Evolutionary conservation across 2,113 vertebrate genomes (phyloP).

Genomic region (Clarias gariepinus): DNA sequence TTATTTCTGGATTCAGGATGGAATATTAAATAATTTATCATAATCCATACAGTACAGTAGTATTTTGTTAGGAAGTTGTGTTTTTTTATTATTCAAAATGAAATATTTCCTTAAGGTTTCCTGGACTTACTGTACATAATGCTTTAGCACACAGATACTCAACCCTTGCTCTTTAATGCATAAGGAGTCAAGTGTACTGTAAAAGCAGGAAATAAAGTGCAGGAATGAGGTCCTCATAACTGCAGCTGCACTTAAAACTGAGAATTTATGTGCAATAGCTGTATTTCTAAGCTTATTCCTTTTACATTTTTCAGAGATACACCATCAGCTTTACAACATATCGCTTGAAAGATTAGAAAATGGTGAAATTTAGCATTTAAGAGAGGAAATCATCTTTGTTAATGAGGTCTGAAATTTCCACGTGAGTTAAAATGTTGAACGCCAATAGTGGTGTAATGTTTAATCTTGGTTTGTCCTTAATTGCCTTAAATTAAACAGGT

Average conservation of each 20-base stretch:
- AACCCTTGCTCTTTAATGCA: neutral
- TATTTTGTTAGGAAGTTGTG: too few species aligned
- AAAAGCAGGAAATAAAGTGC: neutral
- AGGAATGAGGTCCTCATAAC: neutral
- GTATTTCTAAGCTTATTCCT: neutral
- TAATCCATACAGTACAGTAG: neutral
- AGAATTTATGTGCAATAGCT: neutral
- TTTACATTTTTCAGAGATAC: neutral
- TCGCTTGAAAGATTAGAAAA: neutral
- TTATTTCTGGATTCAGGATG: neutral
- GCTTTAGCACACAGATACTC: neutral
- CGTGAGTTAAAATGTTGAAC: neutral
- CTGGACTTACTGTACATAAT: neutral
- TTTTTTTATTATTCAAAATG: neutral
- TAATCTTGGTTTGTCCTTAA: neutral
- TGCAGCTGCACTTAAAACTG: neutral
- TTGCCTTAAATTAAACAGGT: neutral
- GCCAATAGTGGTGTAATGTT: neutral
- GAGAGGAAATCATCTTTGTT: neutral
- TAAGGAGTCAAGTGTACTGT: neutral
- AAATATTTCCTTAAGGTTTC: neutral
- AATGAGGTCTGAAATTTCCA: neutral
- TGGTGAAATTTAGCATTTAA: neutral
- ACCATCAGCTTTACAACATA: neutral
- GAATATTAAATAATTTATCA: neutral